A percentile compares a stretch with the other conserved stretches of the same genome.
Conservation (phyloP, 2,113 vertebrate genomes). For the Jacana jacana region DNA sequence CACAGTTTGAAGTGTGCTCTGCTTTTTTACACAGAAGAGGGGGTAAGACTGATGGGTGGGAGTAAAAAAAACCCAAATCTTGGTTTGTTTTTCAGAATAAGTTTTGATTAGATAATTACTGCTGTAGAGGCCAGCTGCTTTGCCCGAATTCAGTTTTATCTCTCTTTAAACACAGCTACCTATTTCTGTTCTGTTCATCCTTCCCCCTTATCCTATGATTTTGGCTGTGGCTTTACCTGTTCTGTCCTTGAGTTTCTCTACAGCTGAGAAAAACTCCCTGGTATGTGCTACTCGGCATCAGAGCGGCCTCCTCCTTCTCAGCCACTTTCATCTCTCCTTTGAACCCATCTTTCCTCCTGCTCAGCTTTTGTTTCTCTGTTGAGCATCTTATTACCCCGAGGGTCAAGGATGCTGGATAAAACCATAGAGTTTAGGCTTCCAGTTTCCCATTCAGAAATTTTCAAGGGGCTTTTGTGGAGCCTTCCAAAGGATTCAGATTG, state of each 20-base stretch:
- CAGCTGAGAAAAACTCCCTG: background rate
- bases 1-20: background rate
- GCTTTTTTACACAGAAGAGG: background rate
- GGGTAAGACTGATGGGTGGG: background rate
- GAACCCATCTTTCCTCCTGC: background rate
- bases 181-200: background rate
- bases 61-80: background rate
- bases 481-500: background rate
- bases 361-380: background rate
- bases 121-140: background rate
- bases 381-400: background rate
- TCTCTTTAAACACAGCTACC: background rate
- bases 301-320: background rate
- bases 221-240: background rate
- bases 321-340: background rate
- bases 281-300: background rate
- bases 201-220: background rate
- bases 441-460: background rate
- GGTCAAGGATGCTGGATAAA: background rate
- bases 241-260: background rate
- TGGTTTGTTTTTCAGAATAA: constrained; percentile 1
- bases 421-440: background rate
- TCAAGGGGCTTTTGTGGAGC: background rate
- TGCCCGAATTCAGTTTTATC: background rate
- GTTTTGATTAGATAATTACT: constrained; percentile 24